phyloP scores from a whole-genome alignment of 2,113 vertebrate species.

The Prochilodus magdalenae region DNA sequence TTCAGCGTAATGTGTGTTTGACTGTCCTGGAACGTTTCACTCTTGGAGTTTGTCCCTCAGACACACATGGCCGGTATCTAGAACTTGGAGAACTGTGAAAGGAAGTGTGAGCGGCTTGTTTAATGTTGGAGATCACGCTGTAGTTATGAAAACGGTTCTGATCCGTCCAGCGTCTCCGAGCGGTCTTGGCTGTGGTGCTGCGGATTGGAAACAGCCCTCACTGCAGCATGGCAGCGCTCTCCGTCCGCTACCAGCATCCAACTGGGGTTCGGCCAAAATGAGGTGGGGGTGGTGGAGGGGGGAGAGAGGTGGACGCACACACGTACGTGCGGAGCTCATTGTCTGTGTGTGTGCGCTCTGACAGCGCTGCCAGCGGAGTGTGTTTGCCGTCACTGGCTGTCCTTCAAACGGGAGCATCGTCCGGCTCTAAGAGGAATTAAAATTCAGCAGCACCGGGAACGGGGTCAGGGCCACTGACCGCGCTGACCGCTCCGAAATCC shows the following conservation, averaged over 20 bases:
- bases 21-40: no score
- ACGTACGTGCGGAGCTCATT: conserved; percentile 41
- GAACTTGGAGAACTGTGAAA: no score
- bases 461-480: conserved; percentile 61
- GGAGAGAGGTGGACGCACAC: conserved; percentile 21
- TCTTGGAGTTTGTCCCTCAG: no score
- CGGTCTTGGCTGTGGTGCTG: not conserved
- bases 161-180: not conserved
- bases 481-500: conserved; percentile 63
- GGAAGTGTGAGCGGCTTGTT: no score
- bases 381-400: conserved; percentile 57
- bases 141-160: no score
- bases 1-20: no score
- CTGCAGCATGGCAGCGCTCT: not conserved
- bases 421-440: conserved; percentile 43
- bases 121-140: no score
- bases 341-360: conserved; percentile 48
- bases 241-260: not conserved
- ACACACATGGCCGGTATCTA: no score
- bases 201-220: not conserved
- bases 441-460: conserved; percentile 58
- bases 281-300: not conserved
- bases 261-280: not conserved
- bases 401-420: conserved; percentile 61
- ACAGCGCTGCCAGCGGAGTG: conserved; percentile 48